phyloP scores from a whole-genome alignment of 2,113 vertebrate species.

The Osmerus eperlanus region DNA sequence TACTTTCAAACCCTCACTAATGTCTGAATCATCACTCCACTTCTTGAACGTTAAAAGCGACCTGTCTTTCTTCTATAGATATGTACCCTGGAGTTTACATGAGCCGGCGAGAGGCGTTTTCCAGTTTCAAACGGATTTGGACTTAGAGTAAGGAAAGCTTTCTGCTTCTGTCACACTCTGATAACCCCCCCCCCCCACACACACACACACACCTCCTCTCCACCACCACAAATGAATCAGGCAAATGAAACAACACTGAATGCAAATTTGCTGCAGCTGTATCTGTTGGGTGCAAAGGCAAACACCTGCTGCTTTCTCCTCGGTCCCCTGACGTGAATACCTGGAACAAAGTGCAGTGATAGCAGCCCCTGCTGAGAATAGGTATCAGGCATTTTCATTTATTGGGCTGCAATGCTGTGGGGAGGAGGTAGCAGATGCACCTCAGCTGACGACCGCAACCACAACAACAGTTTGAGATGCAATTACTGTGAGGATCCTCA shows the following conservation, averaged over 20 bases:
- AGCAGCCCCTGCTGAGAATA: conserved; percentile 23
- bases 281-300: background rate
- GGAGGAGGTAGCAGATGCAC: conserved; percentile 41
- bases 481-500: conserved; percentile 29
- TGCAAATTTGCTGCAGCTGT: background rate
- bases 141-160: conserved; percentile 77
- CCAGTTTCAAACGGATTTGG: conserved; percentile 83
- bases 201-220: background rate
- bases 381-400: conserved; percentile 27
- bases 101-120: conserved; percentile 81
- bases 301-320: background rate
- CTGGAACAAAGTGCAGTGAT: conserved; percentile 18
- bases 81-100: conserved; percentile 91
- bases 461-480: conserved; percentile 50
- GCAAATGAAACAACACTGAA: no score
- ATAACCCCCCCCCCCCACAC: no score
- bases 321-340: conserved; percentile 7
- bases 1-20: background rate
- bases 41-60: conserved; percentile 3
- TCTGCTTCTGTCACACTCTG: background rate
- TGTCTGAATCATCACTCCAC: background rate
- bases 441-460: conserved; percentile 52
- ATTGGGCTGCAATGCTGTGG: conserved; percentile 26
- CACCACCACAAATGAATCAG: background rate
- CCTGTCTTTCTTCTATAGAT: conserved; percentile 63